A percentile compares a stretch with the other conserved stretches of the same genome.
Conservation (phyloP, 2,797 vertebrate species). For the Tapirus indicus region DNA sequence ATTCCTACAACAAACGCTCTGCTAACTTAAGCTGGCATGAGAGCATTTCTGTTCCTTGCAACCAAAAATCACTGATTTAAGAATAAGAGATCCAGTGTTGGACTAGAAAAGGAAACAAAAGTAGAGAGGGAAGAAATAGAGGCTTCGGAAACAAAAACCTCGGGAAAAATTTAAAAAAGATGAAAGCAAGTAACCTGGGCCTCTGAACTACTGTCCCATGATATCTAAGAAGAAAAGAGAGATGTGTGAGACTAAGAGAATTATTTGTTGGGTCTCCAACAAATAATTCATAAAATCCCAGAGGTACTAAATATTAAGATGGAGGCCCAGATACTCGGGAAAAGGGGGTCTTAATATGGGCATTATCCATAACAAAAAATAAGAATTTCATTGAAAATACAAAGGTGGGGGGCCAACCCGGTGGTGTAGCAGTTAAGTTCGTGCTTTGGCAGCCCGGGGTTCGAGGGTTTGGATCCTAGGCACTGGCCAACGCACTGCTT, state of each 20-base stretch:
- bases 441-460: too few relatives aligned
- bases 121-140: neutral
- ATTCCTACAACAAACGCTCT: neutral
- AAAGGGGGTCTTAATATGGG: neutral
- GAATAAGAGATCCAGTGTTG: neutral
- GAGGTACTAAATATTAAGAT: neutral
- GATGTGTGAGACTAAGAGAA: neutral
- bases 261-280: neutral
- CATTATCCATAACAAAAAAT: neutral
- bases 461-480: too few relatives aligned
- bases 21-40: neutral
- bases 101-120: neutral
- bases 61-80: neutral
- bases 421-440: too few relatives aligned
- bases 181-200: neutral
- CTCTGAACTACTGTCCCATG: neutral
- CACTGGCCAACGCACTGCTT: too few relatives aligned
- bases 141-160: slow-evolving; percentile 37
- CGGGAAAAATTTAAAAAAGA: neutral
- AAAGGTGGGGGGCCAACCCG: neutral
- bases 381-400: neutral
- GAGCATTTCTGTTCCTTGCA: neutral
- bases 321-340: neutral
- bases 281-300: neutral
- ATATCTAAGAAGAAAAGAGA: neutral